Evolutionary conservation across 2,888 invertebrate genomes (phyloP).

Genomic region (Sarcophaga rosellei): DNA sequence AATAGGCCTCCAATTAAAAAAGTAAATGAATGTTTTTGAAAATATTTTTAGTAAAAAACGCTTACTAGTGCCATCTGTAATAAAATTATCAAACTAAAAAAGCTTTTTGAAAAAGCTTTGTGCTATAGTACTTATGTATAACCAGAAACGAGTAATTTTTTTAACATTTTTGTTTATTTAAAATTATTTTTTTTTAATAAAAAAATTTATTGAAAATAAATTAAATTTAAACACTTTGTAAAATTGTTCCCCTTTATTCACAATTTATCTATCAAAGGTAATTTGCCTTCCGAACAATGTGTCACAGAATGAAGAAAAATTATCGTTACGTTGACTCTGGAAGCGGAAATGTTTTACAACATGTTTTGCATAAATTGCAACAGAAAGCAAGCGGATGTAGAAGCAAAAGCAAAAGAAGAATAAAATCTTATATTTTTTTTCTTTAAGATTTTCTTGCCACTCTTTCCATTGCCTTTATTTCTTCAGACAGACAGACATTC

Average conservation of each 20-base stretch:
- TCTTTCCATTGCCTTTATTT: constrained; percentile 11
- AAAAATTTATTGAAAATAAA: too few species aligned
- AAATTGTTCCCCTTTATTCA: too few species aligned
- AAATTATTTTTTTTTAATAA: too few species aligned
- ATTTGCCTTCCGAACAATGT: constrained; percentile 20
- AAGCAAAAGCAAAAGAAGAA: too few species aligned
- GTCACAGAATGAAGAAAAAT: not conserved
- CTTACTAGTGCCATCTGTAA: not conserved
- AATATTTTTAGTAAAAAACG: too few species aligned
- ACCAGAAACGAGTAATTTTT: not conserved
- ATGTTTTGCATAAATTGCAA: constrained; percentile 65
- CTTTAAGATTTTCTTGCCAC: not conserved
- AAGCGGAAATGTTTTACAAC: constrained; percentile 63
- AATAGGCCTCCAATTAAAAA: too few species aligned
- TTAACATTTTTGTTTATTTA: not conserved
- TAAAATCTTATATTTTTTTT: constrained; percentile 15
- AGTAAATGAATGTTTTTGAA: too few species aligned
- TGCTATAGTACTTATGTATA: not conserved
- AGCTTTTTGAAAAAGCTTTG: constrained; percentile 6
- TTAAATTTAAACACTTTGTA: too few species aligned
- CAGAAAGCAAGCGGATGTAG: constrained; percentile 7
- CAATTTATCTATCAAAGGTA: too few species aligned
- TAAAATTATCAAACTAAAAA: not conserved
- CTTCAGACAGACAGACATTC: constrained; percentile 8
- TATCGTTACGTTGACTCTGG: constrained; percentile 35